phyloP scores from a whole-genome alignment of 2,113 vertebrate genomes.

The Catagonus wagneri region DNA sequence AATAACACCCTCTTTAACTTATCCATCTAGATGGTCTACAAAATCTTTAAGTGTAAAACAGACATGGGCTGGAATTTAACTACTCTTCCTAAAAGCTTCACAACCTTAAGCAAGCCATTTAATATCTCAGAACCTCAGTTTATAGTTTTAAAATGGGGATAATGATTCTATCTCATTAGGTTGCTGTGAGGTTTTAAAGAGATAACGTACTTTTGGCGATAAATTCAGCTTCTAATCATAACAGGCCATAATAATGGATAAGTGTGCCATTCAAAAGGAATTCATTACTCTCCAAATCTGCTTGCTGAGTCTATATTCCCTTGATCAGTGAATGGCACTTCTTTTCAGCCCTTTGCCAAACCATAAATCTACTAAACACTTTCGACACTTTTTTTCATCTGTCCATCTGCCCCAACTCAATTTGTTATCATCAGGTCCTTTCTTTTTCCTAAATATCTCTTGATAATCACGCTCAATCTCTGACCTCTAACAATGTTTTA shows the following conservation, averaged over 20 bases:
- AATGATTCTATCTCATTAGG: neutral
- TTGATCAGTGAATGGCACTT: neutral
- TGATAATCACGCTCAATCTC: neutral
- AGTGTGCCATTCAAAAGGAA: neutral
- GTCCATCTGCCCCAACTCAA: neutral
- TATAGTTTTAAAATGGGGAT: neutral
- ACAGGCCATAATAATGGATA: neutral
- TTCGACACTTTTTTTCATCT: neutral
- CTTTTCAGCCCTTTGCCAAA: neutral
- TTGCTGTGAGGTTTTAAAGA: neutral
- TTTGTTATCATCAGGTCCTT: neutral
- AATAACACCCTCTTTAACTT: constrained; percentile 52
- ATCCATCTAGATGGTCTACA: neutral
- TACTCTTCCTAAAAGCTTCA: neutral
- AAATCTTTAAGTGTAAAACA: neutral
- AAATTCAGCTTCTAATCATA: neutral
- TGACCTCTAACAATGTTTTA: neutral
- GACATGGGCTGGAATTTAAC: neutral
- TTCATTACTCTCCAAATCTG: neutral
- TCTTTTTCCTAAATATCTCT: neutral
- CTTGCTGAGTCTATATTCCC: neutral
- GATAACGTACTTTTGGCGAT: neutral
- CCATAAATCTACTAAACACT: neutral
- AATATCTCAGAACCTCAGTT: neutral
- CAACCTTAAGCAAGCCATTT: neutral